Conservation (phyloP, 1,140 invertebrate genomes). For the Drosophila bocki region DNA sequence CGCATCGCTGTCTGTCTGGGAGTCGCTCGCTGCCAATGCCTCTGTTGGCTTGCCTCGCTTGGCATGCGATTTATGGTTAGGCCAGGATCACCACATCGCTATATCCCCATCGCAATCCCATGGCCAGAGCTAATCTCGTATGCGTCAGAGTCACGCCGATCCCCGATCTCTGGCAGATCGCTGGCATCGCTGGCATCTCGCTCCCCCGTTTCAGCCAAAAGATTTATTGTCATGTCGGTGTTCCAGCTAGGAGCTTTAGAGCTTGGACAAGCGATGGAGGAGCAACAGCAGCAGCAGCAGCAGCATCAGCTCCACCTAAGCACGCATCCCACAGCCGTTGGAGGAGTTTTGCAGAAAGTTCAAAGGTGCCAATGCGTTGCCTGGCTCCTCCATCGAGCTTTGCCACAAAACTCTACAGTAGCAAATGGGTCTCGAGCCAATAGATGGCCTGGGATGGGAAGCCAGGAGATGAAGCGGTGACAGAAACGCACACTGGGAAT, state of each 20-base stretch:
- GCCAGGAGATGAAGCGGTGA: constrained; percentile 15
- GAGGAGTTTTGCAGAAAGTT: constrained; percentile 61
- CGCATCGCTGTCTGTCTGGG: constrained; percentile 59
- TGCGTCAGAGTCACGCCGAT: constrained; percentile 76
- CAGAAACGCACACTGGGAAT: not conserved
- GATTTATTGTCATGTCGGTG: constrained; percentile 79
- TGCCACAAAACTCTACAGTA: constrained; percentile 45
- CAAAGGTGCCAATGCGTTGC: constrained; percentile 79
- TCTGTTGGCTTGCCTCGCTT: constrained; percentile 31
- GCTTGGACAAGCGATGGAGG: constrained; percentile 17
- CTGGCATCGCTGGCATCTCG: constrained; percentile 10
- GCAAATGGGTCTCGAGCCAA: constrained; percentile 30
- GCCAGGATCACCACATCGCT: constrained; percentile 76
- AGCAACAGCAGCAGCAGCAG: not conserved
- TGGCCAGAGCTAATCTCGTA: constrained; percentile 72
- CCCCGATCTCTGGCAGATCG: constrained; percentile 53
- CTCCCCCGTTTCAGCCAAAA: constrained; percentile 28
- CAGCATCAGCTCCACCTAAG: constrained; percentile 43
- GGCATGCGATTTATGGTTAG: constrained; percentile 78
- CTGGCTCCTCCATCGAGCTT: constrained; percentile 11
- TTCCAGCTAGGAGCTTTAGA: constrained; percentile 22
- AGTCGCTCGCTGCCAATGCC: constrained; percentile 12
- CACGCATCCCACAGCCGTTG: constrained; percentile 37
- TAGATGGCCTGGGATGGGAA: constrained; percentile 10
- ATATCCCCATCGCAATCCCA: constrained; percentile 65